Evolutionary conservation across 2,797 vertebrate genomes (phyloP), one percentile per base, ranked within the genome.

Genomic region (Rhynchotus rufescens): DNA sequence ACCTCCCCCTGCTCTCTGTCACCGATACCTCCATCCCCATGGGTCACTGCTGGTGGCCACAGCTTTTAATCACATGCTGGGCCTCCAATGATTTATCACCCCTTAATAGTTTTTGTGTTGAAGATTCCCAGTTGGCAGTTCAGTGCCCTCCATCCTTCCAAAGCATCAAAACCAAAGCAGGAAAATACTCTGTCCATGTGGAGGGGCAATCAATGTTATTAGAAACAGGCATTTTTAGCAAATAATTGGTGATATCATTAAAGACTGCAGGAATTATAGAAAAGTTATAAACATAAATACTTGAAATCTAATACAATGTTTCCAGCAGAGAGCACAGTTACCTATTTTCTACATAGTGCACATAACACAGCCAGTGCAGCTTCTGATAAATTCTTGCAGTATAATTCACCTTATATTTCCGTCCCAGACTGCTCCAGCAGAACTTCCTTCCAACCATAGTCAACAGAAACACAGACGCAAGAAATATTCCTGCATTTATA

Each of bases 31-130:
- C 79, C 91, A 92, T 66, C 90, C 93, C 82, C 87, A 84, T 69
- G 91, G 96, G 94, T 89, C 96, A 95, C 92, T 80, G 92, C 88
- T 93, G 94, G 93, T 95, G 89, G 93, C 90, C 93, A 80, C 76
- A 92, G 93, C 85, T 94, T 97, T 96, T 93, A 94, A 94, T 95
- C 93, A 85, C 81, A 81, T 13, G 49, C 86, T 94, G 92, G 91
- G 83, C 82, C 84, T 94, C 91, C 92, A 66, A 20, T 95, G 95
- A 97, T 97, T 97, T 97, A 97, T 97, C 91, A 85, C 80, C 80
- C 52, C 38, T 88, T 86, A 92, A 90, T 89, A 93, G 91, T 77
- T 96, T 94, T 90, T 75, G 84, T 89, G 71, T 81, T 95, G 94
- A 96, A 78, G 89, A 93, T 95, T 95, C 90, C 87, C 92, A 89